phyloP scores from a whole-genome alignment of 2,113 vertebrate species.

The Ciconia boyciana region DNA sequence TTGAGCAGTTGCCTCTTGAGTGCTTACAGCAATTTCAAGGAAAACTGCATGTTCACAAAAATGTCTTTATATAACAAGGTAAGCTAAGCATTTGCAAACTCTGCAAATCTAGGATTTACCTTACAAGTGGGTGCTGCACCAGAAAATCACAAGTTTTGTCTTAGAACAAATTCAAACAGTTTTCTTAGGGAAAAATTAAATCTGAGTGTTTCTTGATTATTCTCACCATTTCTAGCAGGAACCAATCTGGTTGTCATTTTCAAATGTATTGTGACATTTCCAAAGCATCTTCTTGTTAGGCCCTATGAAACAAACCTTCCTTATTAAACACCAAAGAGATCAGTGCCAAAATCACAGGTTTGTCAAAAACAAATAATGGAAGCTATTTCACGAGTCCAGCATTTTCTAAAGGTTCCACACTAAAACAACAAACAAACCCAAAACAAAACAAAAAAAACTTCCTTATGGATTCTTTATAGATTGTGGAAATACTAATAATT shows the following conservation, averaged over 20 bases:
- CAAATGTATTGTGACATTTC: background rate
- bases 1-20: constrained; percentile 27
- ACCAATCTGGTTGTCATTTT: background rate
- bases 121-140: background rate
- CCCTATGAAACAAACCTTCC: background rate
- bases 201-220: background rate
- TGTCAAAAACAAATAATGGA: background rate
- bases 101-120: background rate
- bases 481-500: background rate
- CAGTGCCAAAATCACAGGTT: background rate
- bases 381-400: background rate
- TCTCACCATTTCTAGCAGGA: background rate
- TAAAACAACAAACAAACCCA: background rate
- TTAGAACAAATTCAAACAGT: background rate
- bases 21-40: constrained; percentile 45
- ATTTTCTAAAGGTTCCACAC: background rate
- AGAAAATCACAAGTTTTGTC: background rate
- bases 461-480: background rate
- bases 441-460: background rate
- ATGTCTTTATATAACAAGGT: background rate
- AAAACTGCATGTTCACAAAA: constrained; percentile 42
- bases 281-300: background rate
- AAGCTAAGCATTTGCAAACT: background rate
- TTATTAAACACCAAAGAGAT: background rate
- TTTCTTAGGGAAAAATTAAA: background rate